Conservation (phyloP, 2,797 vertebrate genomes). For the Peromyscus attwateri region DNA sequence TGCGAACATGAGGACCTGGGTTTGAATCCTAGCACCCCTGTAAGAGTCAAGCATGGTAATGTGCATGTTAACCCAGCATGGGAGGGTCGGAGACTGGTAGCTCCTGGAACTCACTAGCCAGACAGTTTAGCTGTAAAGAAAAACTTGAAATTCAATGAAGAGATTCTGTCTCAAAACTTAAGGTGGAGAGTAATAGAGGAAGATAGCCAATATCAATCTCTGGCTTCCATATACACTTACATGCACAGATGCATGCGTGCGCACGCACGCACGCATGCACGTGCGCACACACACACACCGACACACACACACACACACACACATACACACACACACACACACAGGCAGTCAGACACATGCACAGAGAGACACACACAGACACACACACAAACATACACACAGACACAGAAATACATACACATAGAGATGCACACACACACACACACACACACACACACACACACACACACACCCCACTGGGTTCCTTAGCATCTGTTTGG, state of each 20-base stretch:
- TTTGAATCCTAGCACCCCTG: neutral
- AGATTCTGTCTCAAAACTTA: neutral
- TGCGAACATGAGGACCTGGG: neutral
- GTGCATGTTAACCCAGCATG: neutral
- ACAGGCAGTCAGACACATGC: fast-evolving
- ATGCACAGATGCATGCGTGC: fast-evolving
- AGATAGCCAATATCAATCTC: neutral
- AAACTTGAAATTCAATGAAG: neutral
- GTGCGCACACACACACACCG: neutral
- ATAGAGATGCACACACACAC: neutral
- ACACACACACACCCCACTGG: neutral
- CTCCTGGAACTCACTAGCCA: neutral
- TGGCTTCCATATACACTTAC: neutral
- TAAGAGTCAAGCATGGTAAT: neutral
- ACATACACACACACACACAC: neutral
- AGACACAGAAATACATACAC: neutral
- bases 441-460: neutral
- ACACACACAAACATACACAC: fast-evolving
- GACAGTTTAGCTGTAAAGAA: neutral
- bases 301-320: neutral
- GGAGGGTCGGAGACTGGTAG: no score
- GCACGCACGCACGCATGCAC: no score
- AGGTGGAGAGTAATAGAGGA: neutral
- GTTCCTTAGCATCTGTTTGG: constrained; percentile 29
- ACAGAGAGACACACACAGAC: neutral